phyloP scores from a whole-genome alignment of 2,113 vertebrate species.

The human (Homo sapiens) region DNA sequence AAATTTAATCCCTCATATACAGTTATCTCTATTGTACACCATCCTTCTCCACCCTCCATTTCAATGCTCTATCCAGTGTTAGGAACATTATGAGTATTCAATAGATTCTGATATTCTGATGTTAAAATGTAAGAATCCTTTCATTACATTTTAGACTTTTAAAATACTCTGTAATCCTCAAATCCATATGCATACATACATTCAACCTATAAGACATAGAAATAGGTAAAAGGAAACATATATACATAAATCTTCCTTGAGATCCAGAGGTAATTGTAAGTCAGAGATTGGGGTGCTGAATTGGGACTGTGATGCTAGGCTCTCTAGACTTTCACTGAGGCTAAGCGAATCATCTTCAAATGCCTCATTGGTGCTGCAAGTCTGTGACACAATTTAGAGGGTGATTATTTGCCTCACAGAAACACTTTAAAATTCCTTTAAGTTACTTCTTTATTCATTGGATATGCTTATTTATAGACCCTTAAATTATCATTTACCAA shows the following conservation, averaged over 20 bases:
- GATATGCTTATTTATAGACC: not conserved
- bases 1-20: not conserved
- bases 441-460: conserved; percentile 21
- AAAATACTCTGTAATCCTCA: not conserved
- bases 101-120: not conserved
- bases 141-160: conserved; percentile 37
- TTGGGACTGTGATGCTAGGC: not conserved
- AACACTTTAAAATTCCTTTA: not conserved
- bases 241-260: not conserved
- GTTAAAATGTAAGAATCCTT: conserved; percentile 21
- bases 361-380: not conserved
- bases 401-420: not conserved
- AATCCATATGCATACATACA: not conserved
- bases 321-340: not conserved
- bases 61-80: not conserved
- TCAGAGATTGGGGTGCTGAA: not conserved
- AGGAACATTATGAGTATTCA: not conserved
- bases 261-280: not conserved
- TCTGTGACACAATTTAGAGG: not conserved
- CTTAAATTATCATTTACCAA: conserved; percentile 19
- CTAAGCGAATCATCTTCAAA: not conserved
- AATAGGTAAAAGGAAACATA: not conserved
- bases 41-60: not conserved
- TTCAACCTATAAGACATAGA: not conserved
- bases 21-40: not conserved